phyloP scores from a whole-genome alignment of 2,113 vertebrate genomes.

The Oncorhynchus tshawytscha region DNA sequence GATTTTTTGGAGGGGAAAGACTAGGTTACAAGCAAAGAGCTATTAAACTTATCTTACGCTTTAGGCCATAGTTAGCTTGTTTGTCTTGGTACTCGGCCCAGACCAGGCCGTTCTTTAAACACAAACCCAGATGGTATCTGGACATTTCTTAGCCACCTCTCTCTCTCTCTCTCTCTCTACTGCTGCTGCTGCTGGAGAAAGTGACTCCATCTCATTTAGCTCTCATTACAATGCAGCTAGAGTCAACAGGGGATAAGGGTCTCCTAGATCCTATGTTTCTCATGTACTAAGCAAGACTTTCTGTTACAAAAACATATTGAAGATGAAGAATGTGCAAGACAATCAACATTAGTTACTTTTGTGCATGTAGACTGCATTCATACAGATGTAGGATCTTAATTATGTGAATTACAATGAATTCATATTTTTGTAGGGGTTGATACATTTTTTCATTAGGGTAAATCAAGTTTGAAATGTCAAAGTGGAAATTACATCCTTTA shows the following conservation, averaged over 20 bases:
- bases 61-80: conserved; percentile 32
- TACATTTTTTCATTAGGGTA: too few relatives aligned
- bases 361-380: neutral
- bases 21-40: conserved; percentile 1
- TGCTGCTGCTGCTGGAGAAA: conserved; percentile 39
- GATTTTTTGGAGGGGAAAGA: neutral
- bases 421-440: too few relatives aligned
- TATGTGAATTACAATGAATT: too few relatives aligned
- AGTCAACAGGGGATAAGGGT: neutral
- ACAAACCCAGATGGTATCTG: conserved; percentile 62
- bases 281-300: neutral
- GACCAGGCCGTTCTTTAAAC: conserved; percentile 51
- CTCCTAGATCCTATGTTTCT: neutral
- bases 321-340: neutral
- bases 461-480: too few relatives aligned
- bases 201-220: conserved; percentile 39
- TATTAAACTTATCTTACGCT: neutral
- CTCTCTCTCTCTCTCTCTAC: neutral
- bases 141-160: conserved; percentile 39
- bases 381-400: too few relatives aligned
- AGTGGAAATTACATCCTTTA: too few relatives aligned
- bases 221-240: conserved; percentile 36
- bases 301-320: neutral
- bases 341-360: neutral
- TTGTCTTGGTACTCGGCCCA: conserved; percentile 54